phyloP scores from a whole-genome alignment of 2,113 vertebrate genomes.

The Stigmatopora nigra region DNA sequence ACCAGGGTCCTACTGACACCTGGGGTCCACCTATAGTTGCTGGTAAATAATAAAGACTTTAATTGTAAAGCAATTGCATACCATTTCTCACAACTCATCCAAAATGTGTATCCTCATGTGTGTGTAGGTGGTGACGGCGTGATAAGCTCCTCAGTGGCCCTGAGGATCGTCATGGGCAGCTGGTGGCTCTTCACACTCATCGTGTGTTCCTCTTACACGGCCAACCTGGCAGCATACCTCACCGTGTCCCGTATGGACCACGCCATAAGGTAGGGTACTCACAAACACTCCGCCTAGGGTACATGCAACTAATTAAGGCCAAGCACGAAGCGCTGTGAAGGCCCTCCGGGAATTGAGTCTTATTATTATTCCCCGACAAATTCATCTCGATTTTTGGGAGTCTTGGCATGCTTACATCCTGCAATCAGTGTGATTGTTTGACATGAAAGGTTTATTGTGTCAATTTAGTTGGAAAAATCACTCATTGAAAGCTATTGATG shows the following conservation, averaged over 20 bases:
- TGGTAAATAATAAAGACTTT: too few species aligned
- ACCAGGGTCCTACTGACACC: too few species aligned
- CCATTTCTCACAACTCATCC: too few species aligned
- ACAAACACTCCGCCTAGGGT: neutral
- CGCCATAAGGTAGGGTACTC: constrained; percentile 46
- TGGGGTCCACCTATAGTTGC: too few species aligned
- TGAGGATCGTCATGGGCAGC: constrained; percentile 96
- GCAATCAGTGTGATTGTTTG: neutral
- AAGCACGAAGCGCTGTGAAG: neutral
- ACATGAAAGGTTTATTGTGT: neutral
- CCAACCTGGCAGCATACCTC: constrained; percentile 92
- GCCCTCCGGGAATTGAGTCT: neutral
- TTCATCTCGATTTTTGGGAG: neutral
- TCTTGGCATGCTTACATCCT: neutral
- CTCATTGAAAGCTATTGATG: too few species aligned
- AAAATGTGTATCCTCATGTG: constrained; percentile 10
- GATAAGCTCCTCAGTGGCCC: constrained; percentile 83
- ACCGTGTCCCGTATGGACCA: constrained; percentile 76
- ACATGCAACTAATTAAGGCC: neutral
- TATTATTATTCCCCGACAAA: neutral
- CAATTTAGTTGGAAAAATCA: too few species aligned
- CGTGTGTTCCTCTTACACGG: constrained; percentile 95
- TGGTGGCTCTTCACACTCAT: constrained; percentile 99
- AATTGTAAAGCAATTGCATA: too few species aligned
- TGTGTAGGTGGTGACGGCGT: constrained; percentile 78